Conservation (phyloP, 2,888 invertebrate genomes). For the Argyresthia goedartella region DNA sequence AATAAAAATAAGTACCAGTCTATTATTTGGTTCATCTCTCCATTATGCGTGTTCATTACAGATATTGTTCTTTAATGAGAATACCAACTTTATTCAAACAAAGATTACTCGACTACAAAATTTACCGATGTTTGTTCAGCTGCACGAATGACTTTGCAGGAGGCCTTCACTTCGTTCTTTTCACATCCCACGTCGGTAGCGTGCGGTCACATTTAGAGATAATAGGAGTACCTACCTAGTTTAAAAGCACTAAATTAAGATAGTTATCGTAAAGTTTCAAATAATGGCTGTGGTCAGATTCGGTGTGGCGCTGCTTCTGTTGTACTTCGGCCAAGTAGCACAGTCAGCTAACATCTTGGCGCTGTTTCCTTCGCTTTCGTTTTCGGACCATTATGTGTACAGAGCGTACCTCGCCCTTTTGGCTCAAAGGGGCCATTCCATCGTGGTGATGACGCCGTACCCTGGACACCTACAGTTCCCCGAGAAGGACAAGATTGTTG, state of each 20-base stretch:
- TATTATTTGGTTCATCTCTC: background rate
- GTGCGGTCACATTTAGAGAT: conserved; percentile 16
- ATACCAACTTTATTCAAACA: background rate
- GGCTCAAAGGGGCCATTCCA: conserved; percentile 38
- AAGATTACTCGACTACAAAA: conserved; percentile 11
- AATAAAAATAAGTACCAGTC: too few relatives aligned
- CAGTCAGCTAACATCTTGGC: conserved; percentile 43
- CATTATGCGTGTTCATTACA: background rate
- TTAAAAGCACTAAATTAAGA: background rate
- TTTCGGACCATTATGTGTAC: conserved; percentile 49
- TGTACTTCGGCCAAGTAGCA: conserved; percentile 20
- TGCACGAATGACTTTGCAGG: conserved; percentile 15
- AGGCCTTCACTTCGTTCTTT: conserved; percentile 16
- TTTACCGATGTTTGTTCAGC: conserved; percentile 27
- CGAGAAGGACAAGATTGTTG: conserved; percentile 42
- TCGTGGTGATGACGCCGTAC: conserved; percentile 56
- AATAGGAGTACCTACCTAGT: background rate
- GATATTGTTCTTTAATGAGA: background rate
- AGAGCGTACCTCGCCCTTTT: conserved; percentile 47
- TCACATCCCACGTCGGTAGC: conserved; percentile 13
- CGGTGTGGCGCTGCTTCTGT: conserved; percentile 22
- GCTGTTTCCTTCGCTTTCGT: conserved; percentile 50
- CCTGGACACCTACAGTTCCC: conserved; percentile 47
- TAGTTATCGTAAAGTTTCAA: conserved; percentile 1
- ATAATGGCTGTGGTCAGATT: conserved; percentile 24